These are phyloP conservation scores for Propithecus coquereli DNA, from an alignment of 2,113 vertebrate species.

Conservation along the genomic window DNA sequence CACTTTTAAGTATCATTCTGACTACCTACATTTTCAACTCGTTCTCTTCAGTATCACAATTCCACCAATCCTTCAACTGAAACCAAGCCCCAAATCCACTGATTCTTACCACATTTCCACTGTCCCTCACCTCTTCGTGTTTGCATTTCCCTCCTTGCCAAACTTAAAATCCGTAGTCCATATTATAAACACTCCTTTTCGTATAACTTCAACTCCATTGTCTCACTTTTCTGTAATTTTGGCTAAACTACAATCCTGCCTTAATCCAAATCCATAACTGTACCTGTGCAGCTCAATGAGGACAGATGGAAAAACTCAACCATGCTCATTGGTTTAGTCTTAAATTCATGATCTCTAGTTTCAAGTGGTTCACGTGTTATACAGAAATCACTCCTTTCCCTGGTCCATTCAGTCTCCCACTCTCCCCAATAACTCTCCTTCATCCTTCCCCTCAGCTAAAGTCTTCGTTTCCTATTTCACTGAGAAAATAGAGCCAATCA, in stretches of 20 bases:
- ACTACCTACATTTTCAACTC: background rate
- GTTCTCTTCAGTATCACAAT: background rate
- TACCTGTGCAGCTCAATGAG: background rate
- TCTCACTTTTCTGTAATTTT: background rate
- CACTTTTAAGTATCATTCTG: background rate
- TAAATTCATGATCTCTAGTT: background rate
- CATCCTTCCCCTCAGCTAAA: background rate
- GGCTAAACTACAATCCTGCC: background rate
- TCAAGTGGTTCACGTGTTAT: background rate
- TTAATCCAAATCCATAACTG: background rate
- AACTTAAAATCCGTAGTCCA: background rate
- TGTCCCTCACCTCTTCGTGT: background rate
- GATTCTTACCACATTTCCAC: background rate
- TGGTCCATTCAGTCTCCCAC: background rate
- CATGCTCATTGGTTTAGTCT: background rate
- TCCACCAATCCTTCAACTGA: background rate
- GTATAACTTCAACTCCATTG: background rate
- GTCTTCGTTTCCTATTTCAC: background rate
- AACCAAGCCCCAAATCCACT: background rate
- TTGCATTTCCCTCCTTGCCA: background rate
- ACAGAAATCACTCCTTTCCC: background rate
- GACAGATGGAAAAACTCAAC: background rate
- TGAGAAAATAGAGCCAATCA: background rate
- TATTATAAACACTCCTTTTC: background rate
- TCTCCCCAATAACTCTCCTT: background rate